phyloP scores from a whole-genome alignment of 2,797 vertebrate genomes.

The Clarias pachynema region DNA sequence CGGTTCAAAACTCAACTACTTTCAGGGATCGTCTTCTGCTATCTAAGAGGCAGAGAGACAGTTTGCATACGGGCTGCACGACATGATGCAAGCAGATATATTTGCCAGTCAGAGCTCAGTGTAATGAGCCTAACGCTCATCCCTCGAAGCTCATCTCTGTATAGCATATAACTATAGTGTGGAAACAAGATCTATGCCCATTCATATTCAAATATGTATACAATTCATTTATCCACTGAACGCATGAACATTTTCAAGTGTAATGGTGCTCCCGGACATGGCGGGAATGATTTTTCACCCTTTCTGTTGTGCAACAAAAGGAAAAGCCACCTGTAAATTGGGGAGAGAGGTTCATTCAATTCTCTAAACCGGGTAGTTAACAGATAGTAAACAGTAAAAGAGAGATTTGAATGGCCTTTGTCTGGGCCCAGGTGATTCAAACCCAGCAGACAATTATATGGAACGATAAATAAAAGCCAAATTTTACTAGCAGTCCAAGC shows the following conservation, averaged over 20 bases:
- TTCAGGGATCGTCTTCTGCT: constrained; percentile 5
- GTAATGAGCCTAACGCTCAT: constrained; percentile 58
- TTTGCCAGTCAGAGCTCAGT: constrained; percentile 67
- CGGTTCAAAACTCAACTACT: constrained; percentile 3
- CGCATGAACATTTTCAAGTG: constrained; percentile 5
- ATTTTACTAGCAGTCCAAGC: constrained; percentile 81
- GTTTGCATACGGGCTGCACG: constrained; percentile 47
- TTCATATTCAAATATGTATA: constrained; percentile 28
- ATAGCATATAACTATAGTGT: constrained; percentile 18
- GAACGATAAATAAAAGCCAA: constrained; percentile 59
- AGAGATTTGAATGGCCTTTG: constrained; percentile 68
- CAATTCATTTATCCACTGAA: constrained; percentile 25
- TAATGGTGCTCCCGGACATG: constrained; percentile 2
- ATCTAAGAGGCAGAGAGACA: constrained; percentile 18
- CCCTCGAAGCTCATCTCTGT: constrained; percentile 31
- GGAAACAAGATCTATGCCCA: neutral
- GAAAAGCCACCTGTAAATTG: constrained; percentile 46
- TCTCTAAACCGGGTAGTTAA: constrained; percentile 55
- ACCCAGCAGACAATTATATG: constrained; percentile 63
- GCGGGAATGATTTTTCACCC: constrained; percentile 12
- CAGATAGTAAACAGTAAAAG: constrained; percentile 59
- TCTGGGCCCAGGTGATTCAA: constrained; percentile 57
- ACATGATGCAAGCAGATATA: constrained; percentile 55
- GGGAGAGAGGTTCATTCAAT: constrained; percentile 42
- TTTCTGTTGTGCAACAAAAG: constrained; percentile 38